Percentiles rank a stretch among this genome's conserved stretches.
Conservation (phyloP, 2,797 vertebrate species). For the Galagoides demidoff region DNA sequence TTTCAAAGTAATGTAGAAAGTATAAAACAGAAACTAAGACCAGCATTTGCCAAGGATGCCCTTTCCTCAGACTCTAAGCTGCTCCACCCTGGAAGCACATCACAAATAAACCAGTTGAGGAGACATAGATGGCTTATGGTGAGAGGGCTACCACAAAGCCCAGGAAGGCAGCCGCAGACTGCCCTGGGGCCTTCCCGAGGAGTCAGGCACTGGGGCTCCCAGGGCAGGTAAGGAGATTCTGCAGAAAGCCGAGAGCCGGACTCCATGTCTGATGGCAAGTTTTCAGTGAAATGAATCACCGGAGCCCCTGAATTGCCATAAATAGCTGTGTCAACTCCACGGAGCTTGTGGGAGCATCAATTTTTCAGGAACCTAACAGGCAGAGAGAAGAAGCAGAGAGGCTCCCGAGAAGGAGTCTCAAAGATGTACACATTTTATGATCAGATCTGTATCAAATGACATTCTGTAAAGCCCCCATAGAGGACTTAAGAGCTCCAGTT, state of each 20-base stretch:
- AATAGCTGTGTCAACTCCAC: background rate
- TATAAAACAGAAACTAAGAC: background rate
- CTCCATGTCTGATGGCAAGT: background rate
- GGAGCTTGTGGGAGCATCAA: background rate
- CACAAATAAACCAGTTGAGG: background rate
- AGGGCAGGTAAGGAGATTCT: background rate
- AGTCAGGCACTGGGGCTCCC: background rate
- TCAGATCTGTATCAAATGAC: background rate
- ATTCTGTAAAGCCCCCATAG: background rate
- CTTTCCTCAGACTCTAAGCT: background rate
- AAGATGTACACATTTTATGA: background rate
- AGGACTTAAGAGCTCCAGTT: background rate
- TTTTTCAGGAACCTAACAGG: background rate
- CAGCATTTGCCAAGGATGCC: background rate
- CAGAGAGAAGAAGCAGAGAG: background rate
- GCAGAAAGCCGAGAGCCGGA: background rate
- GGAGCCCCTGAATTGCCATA: background rate
- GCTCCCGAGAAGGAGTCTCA: background rate
- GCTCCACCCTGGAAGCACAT: background rate
- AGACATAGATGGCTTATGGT: fast-evolving
- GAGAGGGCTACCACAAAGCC: background rate
- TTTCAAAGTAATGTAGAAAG: background rate
- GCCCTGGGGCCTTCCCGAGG: too few species aligned
- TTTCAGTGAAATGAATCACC: background rate
- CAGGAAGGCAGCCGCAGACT: background rate